Evolutionary conservation across 92 coral and sea anemone genomes (phyloP), one percentile per base, ranked within the genome.

Genomic region (Bergia sp.): DNA sequence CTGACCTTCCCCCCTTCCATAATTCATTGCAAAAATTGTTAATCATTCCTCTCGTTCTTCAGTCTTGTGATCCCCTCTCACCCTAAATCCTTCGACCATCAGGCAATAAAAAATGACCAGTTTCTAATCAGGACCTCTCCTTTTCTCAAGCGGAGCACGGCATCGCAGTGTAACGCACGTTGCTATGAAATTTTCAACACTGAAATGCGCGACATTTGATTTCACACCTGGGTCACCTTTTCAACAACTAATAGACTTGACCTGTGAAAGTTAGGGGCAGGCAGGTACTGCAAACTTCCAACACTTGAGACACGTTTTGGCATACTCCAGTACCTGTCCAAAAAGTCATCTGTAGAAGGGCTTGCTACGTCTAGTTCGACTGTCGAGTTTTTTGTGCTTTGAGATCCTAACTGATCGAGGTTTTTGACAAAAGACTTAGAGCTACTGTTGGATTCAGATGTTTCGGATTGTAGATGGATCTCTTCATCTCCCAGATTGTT

Each of bases 171-270:
- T 3, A 45, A 45, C 5, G 49, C 7, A 45, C 49, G 7, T 0
- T 45, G 49, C 13, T 11, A 12, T 3, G 58, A 7, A 29, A 29
- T 29, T 29, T 29, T 29, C 57, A 6, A 0, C 58, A 53, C 58
- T 10, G 2, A 11, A 53, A 53, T 53, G 69, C 7, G 69, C 3
- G n/a, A 16, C 29, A 61, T 36, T 72, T 72, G 5, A 29, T 4
- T 15, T 74, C 6, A 77, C 58, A 77, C 82, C 45, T 77, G 82
- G 4, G 82, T 77, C n/a, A 44, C 82, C 38, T 47, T 77, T 77
- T 77, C 57, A 45, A 77, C 82, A 3, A 77, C 82, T 23, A 77
- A 23, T 0, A 77, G 82, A 23, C 58, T 77, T 16, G 82, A 77
- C 39, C 82, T 16, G n/a, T 15, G 21, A 61, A 61, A 5, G 3